Conservation (phyloP, 2,797 vertebrate genomes). For the Melanotaenia parkinsoni region DNA sequence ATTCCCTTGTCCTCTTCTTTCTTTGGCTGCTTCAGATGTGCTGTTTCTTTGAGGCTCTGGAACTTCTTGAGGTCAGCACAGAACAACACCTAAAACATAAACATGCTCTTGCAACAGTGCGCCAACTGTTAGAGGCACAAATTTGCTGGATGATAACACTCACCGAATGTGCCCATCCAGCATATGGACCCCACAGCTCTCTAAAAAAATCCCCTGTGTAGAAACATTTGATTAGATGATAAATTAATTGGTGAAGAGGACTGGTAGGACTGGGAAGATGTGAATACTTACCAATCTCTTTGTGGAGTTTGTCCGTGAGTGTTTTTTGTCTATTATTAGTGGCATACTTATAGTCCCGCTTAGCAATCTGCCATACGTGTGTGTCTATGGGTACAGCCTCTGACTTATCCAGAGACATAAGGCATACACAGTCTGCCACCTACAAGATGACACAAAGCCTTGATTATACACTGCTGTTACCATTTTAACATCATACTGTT, state of each 20-base stretch:
- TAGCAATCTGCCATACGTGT: constrained; percentile 94
- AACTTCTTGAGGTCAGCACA: constrained; percentile 91
- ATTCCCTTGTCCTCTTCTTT: constrained; percentile 41
- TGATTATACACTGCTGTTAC: not conserved
- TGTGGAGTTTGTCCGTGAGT: constrained; percentile 87
- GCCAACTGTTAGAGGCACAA: not conserved
- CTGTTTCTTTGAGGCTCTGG: constrained; percentile 72
- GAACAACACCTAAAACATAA: constrained; percentile 89
- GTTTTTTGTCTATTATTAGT: constrained; percentile 80
- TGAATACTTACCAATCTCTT: constrained; percentile 87
- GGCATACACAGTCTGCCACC: constrained; percentile 95
- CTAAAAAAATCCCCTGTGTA: constrained; percentile 88
- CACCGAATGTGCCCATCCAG: constrained; percentile 90
- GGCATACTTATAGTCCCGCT: constrained; percentile 85
- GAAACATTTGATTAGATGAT: constrained; percentile 30
- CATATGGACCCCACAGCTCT: constrained; percentile 86
- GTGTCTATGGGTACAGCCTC: constrained; percentile 93
- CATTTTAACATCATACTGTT: not conserved
- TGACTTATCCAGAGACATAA: constrained; percentile 93
- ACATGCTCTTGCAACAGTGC: constrained; percentile 3
- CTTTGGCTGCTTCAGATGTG: constrained; percentile 52
- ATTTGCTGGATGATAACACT: constrained; percentile 50
- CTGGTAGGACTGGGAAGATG: not conserved
- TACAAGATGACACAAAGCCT: constrained; percentile 56
- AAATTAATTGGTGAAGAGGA: constrained; percentile 8